A percentile compares a stretch with the other conserved stretches of the same genome.
These are phyloP conservation scores for Xiphydria camelus DNA, from an alignment of 2,888 invertebrate genomes.

Conservation along the genomic window DNA sequence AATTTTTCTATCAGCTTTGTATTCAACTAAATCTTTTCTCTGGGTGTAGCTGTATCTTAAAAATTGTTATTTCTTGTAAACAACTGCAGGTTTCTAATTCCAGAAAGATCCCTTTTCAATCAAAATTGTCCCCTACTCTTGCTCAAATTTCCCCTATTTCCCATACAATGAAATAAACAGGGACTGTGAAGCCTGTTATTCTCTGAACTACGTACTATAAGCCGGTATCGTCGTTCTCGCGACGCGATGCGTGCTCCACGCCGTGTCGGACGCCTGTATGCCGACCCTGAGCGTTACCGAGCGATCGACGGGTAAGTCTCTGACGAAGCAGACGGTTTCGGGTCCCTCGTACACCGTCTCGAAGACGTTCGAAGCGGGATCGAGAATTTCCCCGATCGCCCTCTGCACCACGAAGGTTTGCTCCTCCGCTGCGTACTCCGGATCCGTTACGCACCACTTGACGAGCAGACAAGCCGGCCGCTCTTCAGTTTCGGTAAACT, in stretches of 20 bases:
- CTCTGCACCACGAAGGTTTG: constrained; percentile 58
- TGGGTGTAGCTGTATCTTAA: too few species aligned
- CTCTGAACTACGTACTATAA: constrained; percentile 48
- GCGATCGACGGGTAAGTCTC: constrained; percentile 58
- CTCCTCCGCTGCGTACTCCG: constrained; percentile 55
- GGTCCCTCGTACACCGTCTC: constrained; percentile 59
- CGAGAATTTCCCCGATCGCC: constrained; percentile 54
- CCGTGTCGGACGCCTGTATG: constrained; percentile 59
- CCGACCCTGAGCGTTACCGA: constrained; percentile 62
- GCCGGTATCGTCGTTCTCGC: constrained; percentile 58
- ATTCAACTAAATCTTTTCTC: too few species aligned
- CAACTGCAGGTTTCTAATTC: background rate
- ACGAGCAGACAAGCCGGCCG: constrained; percentile 62
- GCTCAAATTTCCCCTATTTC: too few species aligned
- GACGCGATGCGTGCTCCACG: constrained; percentile 62
- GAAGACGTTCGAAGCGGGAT: constrained; percentile 40
- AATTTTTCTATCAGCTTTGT: too few species aligned
- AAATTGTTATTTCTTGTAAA: background rate
- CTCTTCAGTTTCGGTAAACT: constrained; percentile 59
- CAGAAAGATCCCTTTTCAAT: too few species aligned
- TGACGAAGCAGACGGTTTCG: constrained; percentile 58
- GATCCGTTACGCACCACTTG: constrained; percentile 59
- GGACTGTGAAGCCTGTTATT: background rate
- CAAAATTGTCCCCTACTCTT: too few species aligned
- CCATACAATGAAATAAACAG: background rate